phyloP scores from a whole-genome alignment of 2,888 invertebrate species.

The Metopia argyrocephala region DNA sequence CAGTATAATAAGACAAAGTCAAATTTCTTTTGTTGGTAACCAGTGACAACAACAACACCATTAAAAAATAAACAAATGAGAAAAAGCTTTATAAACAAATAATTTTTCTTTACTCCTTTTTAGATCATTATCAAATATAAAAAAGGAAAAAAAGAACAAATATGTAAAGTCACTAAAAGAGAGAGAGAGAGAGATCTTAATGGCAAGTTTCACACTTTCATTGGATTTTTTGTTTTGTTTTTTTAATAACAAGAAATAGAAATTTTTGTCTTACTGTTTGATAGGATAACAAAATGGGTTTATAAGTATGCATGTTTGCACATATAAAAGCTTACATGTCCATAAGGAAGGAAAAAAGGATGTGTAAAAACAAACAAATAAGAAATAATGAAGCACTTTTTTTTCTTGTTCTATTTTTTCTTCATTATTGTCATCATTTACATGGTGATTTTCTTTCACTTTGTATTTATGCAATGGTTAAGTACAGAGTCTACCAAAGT shows the following conservation, averaged over 20 bases:
- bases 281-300: neutral
- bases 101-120: slow-evolving; percentile 31
- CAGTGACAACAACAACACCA: slow-evolving; percentile 32
- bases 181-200: slow-evolving; percentile 25
- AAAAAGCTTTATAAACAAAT: slow-evolving; percentile 46
- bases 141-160: too few species aligned
- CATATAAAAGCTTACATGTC: neutral
- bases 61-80: neutral
- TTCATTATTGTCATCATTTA: slow-evolving; percentile 13
- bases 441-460: neutral
- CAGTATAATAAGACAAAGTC: neutral
- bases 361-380: slow-evolving; percentile 46
- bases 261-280: slow-evolving; percentile 22
- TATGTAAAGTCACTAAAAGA: slow-evolving; percentile 31
- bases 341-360: slow-evolving; percentile 49
- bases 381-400: slow-evolving; percentile 30
- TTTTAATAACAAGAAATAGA: slow-evolving; percentile 35
- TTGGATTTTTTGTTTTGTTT: slow-evolving; percentile 42
- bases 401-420: slow-evolving; percentile 2
- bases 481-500: slow-evolving; percentile 56
- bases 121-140: slow-evolving; percentile 13
- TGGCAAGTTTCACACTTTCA: slow-evolving; percentile 61
- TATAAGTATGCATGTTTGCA: neutral
- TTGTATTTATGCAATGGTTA: slow-evolving; percentile 14
- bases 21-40: neutral